Conservation (phyloP, 2,797 vertebrate species). For the Tangara arthus region DNA sequence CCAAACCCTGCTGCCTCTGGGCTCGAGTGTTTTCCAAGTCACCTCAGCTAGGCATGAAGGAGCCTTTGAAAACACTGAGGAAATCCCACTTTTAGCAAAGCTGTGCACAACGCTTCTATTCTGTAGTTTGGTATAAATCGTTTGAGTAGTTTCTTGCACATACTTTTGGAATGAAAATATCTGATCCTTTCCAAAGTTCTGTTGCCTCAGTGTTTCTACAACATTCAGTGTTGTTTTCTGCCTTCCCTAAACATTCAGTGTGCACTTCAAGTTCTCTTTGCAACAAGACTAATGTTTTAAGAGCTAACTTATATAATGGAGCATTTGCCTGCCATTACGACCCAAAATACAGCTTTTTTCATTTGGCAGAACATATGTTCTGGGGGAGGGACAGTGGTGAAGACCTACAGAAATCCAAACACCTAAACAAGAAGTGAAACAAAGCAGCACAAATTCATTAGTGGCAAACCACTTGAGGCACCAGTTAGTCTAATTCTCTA, state of each 20-base stretch:
- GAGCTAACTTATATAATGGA: not conserved
- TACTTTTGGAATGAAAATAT: not conserved
- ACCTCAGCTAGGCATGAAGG: not conserved
- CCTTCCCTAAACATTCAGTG: not conserved
- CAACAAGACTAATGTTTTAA: not conserved
- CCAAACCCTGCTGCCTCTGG: not conserved
- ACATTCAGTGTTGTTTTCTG: not conserved
- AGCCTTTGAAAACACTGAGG: not conserved
- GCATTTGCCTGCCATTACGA: not conserved
- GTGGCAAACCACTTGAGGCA: not conserved
- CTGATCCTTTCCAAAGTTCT: constrained; percentile 14
- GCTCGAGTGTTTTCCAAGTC: not conserved
- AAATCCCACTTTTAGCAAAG: not conserved
- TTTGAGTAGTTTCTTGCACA: not conserved
- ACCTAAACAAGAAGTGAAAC: not conserved
- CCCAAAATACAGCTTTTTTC: not conserved
- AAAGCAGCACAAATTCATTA: not conserved
- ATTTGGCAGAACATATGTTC: not conserved
- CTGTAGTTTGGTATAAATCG: not conserved
- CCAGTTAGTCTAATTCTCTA: not conserved
- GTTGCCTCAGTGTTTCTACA: not conserved
- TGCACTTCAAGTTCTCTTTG: not conserved
- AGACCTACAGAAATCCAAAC: not conserved
- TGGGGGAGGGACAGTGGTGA: not conserved
- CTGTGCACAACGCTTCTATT: not conserved